These are phyloP conservation scores for Oreocharis arfaki DNA, from an alignment of 2,113 vertebrate genomes.

Conservation along the genomic window DNA sequence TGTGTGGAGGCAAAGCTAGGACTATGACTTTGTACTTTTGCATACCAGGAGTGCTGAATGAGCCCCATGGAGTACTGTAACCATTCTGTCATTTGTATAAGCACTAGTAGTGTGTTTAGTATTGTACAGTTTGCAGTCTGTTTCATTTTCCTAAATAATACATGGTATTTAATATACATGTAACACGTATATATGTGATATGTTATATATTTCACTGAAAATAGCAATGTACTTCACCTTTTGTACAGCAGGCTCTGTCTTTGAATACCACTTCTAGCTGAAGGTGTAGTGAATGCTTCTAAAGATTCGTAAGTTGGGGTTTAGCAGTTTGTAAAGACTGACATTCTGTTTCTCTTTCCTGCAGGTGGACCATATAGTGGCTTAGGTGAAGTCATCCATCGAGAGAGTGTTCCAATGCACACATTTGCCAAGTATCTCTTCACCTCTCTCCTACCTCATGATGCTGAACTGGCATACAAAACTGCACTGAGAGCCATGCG, in stretches of 20 bases:
- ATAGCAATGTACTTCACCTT: neutral
- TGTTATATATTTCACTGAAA: neutral
- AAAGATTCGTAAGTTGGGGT: neutral
- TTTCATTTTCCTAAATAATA: neutral
- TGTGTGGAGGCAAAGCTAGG: neutral
- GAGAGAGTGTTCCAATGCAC: constrained; percentile 99
- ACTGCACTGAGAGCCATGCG: constrained; percentile 98
- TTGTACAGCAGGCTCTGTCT: neutral
- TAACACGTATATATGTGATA: neutral
- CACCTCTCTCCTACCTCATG: constrained; percentile 97
- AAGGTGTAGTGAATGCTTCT: neutral
- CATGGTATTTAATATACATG: neutral
- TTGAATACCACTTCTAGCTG: neutral
- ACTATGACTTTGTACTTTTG: neutral
- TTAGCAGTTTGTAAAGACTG: neutral
- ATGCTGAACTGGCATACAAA: constrained; percentile 96
- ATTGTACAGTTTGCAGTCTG: neutral
- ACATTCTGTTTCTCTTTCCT: neutral
- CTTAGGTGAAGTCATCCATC: constrained; percentile 91
- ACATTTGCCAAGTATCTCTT: constrained; percentile 99
- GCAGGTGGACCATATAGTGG: constrained; percentile 95
- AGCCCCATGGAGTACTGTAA: neutral
- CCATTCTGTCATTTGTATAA: neutral
- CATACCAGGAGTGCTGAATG: neutral
- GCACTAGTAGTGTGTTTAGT: neutral